A percentile compares a stretch with the other conserved stretches of the same genome.
Conservation (phyloP, 2,113 vertebrate species). For the Sigmodon hispidus region DNA sequence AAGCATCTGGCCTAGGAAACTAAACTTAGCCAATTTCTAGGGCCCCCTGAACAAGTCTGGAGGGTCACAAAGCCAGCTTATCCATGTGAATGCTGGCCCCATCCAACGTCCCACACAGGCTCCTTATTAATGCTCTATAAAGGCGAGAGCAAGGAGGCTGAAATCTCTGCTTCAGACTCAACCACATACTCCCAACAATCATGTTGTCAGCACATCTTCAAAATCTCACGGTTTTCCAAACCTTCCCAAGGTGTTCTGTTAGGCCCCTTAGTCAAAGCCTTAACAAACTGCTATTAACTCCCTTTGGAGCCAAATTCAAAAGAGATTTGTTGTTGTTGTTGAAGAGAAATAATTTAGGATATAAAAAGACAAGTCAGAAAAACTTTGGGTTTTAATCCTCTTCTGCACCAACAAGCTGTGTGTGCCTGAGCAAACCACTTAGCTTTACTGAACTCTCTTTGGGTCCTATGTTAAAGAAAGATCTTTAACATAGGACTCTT, state of each 20-base stretch:
- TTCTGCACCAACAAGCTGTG: not conserved
- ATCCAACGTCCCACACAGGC: not conserved
- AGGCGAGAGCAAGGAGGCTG: not conserved
- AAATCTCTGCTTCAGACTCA: not conserved
- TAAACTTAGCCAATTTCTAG: not conserved
- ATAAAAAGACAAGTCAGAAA: not conserved
- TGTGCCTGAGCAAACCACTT: not conserved
- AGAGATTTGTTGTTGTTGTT: not conserved
- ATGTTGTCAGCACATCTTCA: not conserved
- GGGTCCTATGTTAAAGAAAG: not conserved
- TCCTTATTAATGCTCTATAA: not conserved
- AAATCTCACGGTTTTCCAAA: not conserved
- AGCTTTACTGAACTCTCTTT: not conserved
- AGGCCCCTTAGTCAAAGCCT: not conserved
- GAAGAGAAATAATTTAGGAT: not conserved
- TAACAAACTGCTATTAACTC: not conserved
- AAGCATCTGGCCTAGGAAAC: constrained; percentile 44
- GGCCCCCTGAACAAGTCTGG: not conserved
- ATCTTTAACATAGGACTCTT: not conserved
- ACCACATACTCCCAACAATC: not conserved
- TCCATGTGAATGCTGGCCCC: not conserved
- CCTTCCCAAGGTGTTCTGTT: not conserved
- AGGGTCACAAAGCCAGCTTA: not conserved
- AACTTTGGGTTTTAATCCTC: not conserved
- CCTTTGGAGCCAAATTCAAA: not conserved